These are phyloP conservation scores for Melanotaenia pygmaea DNA, from an alignment of 2,797 vertebrate genomes.

Conservation along the genomic window DNA sequence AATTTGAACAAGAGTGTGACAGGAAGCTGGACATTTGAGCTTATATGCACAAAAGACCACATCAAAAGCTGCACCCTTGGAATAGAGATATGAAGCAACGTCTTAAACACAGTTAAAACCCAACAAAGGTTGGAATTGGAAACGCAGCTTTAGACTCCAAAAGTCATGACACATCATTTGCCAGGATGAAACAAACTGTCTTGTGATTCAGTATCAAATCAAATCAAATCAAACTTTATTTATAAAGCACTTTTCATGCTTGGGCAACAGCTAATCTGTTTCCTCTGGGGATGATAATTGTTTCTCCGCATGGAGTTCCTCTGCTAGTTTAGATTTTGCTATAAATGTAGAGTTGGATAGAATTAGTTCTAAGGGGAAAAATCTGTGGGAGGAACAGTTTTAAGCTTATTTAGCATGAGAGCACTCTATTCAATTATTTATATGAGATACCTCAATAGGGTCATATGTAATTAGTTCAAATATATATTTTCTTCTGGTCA, in stretches of 20 bases:
- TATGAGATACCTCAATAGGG: no score
- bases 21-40: background rate
- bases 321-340: background rate
- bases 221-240: no score
- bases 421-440: background rate
- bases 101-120: no score
- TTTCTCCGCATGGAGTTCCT: no score
- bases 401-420: background rate
- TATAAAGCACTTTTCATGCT: no score
- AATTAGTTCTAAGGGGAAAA: background rate
- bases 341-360: background rate
- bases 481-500: no score
- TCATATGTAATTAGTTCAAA: no score
- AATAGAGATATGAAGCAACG: background rate
- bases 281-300: background rate
- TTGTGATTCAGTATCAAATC: background rate
- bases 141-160: background rate
- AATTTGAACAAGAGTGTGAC: background rate
- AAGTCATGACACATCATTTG: background rate
- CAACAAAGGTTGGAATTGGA: no score
- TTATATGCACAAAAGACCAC: constrained; percentile 1
- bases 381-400: background rate
- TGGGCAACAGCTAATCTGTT: background rate
- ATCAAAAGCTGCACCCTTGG: background rate
- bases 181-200: background rate